Percentiles rank a stretch among this genome's conserved stretches.
Evolutionary conservation across 2,888 invertebrate genomes (phyloP).

Genomic region (Falcaria lacertinaria): DNA sequence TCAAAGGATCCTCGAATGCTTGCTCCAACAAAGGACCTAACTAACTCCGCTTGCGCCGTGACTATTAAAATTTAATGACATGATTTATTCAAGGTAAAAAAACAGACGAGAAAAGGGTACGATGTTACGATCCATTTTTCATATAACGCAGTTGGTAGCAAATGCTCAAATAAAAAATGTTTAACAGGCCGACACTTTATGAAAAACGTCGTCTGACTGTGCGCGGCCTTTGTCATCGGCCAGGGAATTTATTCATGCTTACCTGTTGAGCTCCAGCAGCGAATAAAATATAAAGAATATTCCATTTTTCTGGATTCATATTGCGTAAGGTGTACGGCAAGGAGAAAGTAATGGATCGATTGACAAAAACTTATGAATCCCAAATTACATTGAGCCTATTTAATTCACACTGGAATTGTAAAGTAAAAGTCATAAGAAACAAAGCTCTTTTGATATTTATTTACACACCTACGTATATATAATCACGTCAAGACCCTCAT

Average conservation of each 20-base stretch:
- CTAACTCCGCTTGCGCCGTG: constrained; percentile 70
- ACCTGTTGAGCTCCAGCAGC: constrained; percentile 73
- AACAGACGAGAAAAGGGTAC: constrained; percentile 75
- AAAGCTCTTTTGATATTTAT: too few relatives aligned
- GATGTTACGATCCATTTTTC: constrained; percentile 78
- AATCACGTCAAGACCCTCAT: too few relatives aligned
- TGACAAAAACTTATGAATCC: too few relatives aligned
- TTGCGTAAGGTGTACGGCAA: constrained; percentile 57
- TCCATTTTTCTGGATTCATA: constrained; percentile 73
- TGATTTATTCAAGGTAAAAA: constrained; percentile 73
- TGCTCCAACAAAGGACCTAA: constrained; percentile 71
- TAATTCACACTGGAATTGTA: too few relatives aligned
- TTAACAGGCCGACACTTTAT: constrained; percentile 77
- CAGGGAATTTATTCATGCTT: constrained; percentile 71
- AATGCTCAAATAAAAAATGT: constrained; percentile 78
- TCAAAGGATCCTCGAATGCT: constrained; percentile 62
- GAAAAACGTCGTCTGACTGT: constrained; percentile 69
- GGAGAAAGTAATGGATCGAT: constrained; percentile 34
- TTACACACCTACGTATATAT: too few relatives aligned
- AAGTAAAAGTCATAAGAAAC: too few relatives aligned
- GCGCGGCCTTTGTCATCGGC: constrained; percentile 74
- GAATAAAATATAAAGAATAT: constrained; percentile 75
- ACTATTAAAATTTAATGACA: constrained; percentile 80
- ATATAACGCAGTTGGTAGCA: constrained; percentile 80
- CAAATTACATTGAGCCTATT: too few relatives aligned